Evolutionary conservation across 2,113 vertebrate species (phyloP).

Genomic region (Amblyornis subalaris): DNA sequence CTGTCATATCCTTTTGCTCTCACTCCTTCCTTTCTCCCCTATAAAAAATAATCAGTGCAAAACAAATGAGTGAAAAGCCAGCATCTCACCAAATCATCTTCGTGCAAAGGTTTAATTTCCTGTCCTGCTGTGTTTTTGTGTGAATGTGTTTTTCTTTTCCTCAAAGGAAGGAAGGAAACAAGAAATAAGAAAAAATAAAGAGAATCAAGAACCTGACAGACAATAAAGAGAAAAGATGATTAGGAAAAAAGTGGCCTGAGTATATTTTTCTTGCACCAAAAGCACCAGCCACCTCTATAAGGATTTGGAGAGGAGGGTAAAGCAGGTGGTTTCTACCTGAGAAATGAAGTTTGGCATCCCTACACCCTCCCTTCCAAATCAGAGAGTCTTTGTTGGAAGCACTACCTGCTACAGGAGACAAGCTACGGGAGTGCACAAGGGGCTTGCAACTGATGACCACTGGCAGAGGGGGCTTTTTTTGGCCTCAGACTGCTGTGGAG

Average conservation of each 20-base stretch:
- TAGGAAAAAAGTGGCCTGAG: background rate
- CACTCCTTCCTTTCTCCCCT: background rate
- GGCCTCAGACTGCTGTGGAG: background rate
- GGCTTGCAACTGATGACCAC: background rate
- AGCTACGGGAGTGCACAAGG: accelerated
- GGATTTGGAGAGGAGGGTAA: background rate
- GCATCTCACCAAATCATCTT: background rate
- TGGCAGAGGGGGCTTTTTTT: background rate
- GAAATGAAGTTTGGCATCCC: background rate
- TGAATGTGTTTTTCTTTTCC: background rate
- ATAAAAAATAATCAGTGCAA: background rate
- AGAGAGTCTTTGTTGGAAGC: accelerated
- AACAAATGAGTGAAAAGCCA: conserved; percentile 5
- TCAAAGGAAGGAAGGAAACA: background rate
- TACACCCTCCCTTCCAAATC: background rate
- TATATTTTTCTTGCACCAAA: background rate
- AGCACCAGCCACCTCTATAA: background rate
- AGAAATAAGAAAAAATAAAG: background rate
- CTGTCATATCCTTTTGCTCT: background rate
- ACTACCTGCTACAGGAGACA: accelerated
- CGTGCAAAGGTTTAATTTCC: conserved; percentile 39
- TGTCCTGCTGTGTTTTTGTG: background rate
- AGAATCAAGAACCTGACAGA: background rate
- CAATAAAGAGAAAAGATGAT: background rate
- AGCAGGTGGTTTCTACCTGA: accelerated